Evolutionary conservation across 2,797 vertebrate genomes (phyloP), one percentile per base, ranked within the genome.

Genomic region (Chiropotes sagulatus): DNA sequence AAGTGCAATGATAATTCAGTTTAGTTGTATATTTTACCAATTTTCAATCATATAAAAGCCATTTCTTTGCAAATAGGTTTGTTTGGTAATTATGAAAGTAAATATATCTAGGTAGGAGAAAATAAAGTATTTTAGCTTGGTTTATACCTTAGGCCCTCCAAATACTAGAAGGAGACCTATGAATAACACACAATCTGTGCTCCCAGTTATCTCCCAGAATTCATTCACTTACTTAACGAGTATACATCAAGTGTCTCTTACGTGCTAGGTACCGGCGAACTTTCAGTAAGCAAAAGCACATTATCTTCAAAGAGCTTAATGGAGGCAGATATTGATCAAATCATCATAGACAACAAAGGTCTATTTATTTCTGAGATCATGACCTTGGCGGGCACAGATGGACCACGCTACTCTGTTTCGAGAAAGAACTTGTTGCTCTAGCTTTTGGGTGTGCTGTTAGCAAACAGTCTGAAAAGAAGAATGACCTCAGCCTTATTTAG

Each of bases 361-460:
- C 30, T 28, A 26, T 46, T 39, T 28, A 19, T 14, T 12, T 30
- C 26, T 0, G 48, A n/a, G 67, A 52, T 20, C 85, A 2, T 12
- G 36, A 14, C 48, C 85, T 30, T 1, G 6, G 67, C 8, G 15
- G 52, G n/a, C 75, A 50, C 10, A 22, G 4, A 50, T 1, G 44
- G 20, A 8, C 41, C 33, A 0, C 2, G 14, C 28, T 8, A 10
- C 73, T 10, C 33, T 24, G 4, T 19, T 2, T 0, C 8, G 5
- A n/a, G 57, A 22, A 90, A 64, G 44, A 46, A 22, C 26, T 36
- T 5, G 5, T 5, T 2, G 26, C n/a, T 41, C 88, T 46, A 7
- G 46, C 46, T 24, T 28, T 20, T 46, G 15, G 57, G 15, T 26
- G 17, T 41, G 75, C 44, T 3, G 20, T 52, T 10, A 46, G 41